Evolutionary conservation across 2,888 invertebrate genomes (phyloP).

Genomic region (Apamea anceps): DNA sequence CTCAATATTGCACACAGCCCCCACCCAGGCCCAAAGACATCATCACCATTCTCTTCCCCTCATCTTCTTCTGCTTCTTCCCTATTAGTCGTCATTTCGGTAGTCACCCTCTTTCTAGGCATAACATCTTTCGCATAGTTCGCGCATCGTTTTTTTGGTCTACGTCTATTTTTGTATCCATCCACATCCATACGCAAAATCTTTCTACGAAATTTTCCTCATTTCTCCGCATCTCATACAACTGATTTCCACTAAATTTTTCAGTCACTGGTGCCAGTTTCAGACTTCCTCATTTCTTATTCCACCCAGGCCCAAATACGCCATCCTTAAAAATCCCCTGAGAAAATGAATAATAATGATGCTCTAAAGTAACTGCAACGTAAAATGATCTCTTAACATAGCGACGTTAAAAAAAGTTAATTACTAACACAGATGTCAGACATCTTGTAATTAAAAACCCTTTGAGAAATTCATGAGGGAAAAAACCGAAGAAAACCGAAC

Average conservation of each 20-base stretch:
- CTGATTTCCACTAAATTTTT: background rate
- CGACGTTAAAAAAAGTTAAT: constrained; percentile 60
- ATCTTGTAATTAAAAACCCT: constrained; percentile 61
- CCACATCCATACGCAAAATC: background rate
- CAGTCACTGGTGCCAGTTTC: background rate
- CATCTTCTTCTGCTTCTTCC: background rate
- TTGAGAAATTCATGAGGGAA: constrained; percentile 38
- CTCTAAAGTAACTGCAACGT: constrained; percentile 22
- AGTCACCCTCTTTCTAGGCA: background rate
- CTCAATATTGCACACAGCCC: background rate
- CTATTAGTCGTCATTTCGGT: background rate
- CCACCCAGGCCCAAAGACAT: background rate
- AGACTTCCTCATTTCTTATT: constrained; percentile 4
- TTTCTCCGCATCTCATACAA: background rate
- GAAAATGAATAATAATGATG: constrained; percentile 27
- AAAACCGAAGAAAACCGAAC: constrained; percentile 11
- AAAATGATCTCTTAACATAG: constrained; percentile 56
- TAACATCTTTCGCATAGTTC: background rate
- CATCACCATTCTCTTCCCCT: too few relatives aligned
- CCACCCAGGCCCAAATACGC: background rate
- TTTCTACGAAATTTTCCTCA: background rate
- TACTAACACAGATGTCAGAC: constrained; percentile 56
- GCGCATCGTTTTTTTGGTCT: background rate
- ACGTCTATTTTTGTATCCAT: background rate
- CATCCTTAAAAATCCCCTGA: constrained; percentile 10